phyloP scores from a whole-genome alignment of 2,113 vertebrate species.

The Propithecus coquereli region DNA sequence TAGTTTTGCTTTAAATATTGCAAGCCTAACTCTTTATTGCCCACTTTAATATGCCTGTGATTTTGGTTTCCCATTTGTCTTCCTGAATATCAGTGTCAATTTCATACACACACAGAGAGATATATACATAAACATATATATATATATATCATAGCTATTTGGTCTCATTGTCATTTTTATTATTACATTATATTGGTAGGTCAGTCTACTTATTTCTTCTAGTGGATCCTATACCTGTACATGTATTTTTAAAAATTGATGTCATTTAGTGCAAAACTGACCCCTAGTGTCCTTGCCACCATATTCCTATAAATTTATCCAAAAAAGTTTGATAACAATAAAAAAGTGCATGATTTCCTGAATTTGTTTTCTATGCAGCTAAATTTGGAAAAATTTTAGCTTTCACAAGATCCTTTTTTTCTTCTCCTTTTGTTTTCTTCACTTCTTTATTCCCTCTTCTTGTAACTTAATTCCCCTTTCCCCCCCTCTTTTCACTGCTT shows the following conservation, averaged over 20 bases:
- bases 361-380: background rate
- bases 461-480: background rate
- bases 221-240: background rate
- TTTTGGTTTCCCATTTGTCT: background rate
- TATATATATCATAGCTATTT: background rate
- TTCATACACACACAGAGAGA: background rate
- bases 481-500: background rate
- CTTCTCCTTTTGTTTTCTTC: background rate
- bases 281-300: background rate
- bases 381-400: background rate
- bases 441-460: background rate
- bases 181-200: background rate
- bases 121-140: background rate
- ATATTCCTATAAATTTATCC: background rate
- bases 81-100: background rate
- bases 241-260: background rate
- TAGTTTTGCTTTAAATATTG: conserved; percentile 4
- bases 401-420: background rate
- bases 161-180: background rate
- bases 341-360: background rate
- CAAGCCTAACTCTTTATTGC: background rate
- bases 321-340: background rate
- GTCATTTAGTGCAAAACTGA: background rate
- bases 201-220: background rate
- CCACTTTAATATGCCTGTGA: background rate